These are phyloP conservation scores for Ophioninae sp. DNA, from an alignment of 2,888 invertebrate genomes.

Conservation along the genomic window DNA sequence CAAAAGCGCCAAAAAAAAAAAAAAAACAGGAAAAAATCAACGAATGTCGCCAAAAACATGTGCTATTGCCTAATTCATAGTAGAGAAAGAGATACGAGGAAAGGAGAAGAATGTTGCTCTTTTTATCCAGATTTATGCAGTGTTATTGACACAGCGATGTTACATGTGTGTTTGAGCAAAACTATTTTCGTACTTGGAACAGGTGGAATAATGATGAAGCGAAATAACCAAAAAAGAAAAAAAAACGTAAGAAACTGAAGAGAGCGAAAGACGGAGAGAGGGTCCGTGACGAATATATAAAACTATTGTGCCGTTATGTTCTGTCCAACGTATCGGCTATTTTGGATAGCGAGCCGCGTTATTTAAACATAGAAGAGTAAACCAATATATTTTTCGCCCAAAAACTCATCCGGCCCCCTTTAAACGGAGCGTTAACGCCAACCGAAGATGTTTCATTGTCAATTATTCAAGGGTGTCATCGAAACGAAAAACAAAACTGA, in stretches of 20 bases:
- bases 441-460: conserved; percentile 13
- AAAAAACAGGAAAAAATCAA: conserved; percentile 2
- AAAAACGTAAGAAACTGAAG: background rate
- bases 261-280: conserved; percentile 19
- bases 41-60: conserved; percentile 40
- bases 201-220: background rate
- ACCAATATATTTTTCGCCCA: conserved; percentile 27
- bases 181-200: conserved; percentile 62
- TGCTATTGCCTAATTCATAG: conserved; percentile 61
- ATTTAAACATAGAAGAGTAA: conserved; percentile 1
- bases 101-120: conserved; percentile 46
- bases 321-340: conserved; percentile 5
- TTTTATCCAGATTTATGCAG: conserved; percentile 57
- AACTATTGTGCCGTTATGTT: conserved; percentile 30
- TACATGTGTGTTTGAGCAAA: conserved; percentile 54
- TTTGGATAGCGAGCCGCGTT: background rate
- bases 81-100: conserved; percentile 18
- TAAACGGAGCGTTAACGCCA: background rate
- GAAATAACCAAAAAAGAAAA: conserved; percentile 13
- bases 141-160: conserved; percentile 51
- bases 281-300: conserved; percentile 45
- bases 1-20: conserved; percentile 27
- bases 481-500: background rate
- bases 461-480: conserved; percentile 14
- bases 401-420: background rate